These are phyloP conservation scores for Pseudochromis fuscus DNA, from an alignment of 2,797 vertebrate genomes.

Conservation along the genomic window DNA sequence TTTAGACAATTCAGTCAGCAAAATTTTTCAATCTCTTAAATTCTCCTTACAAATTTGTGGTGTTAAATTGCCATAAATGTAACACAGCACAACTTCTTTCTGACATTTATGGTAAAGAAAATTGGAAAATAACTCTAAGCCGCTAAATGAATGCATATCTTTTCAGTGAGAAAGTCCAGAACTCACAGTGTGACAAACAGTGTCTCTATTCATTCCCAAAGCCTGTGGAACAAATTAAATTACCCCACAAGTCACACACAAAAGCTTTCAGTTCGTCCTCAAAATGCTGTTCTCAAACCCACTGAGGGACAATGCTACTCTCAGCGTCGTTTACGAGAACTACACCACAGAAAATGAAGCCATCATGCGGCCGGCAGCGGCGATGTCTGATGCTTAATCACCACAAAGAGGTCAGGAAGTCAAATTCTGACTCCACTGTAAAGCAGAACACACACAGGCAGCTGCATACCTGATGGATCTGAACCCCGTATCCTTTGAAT, in stretches of 20 bases:
- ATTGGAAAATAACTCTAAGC: conserved; percentile 31
- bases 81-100: conserved; percentile 27
- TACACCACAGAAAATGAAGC: conserved; percentile 36
- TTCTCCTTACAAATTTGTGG: neutral
- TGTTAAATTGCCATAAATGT: conserved; percentile 19
- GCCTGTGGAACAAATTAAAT: conserved; percentile 74
- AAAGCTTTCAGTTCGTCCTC: conserved; percentile 65
- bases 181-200: conserved; percentile 61
- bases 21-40: neutral
- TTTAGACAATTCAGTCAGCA: neutral
- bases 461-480: conserved; percentile 93
- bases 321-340: conserved; percentile 38
- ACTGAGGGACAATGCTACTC: conserved; percentile 37
- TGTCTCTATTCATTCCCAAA: conserved; percentile 71
- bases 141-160: conserved; percentile 69
- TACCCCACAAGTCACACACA: conserved; percentile 59
- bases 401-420: neutral
- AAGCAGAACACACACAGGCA: neutral
- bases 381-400: neutral
- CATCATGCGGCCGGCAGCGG: neutral
- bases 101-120: conserved; percentile 38
- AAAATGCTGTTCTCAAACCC: conserved; percentile 43
- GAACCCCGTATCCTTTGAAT: conserved; percentile 92
- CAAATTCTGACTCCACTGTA: neutral
- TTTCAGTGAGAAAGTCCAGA: conserved; percentile 56